Evolutionary conservation across 2,888 invertebrate species (phyloP).

Genomic region (Axea sp.): DNA sequence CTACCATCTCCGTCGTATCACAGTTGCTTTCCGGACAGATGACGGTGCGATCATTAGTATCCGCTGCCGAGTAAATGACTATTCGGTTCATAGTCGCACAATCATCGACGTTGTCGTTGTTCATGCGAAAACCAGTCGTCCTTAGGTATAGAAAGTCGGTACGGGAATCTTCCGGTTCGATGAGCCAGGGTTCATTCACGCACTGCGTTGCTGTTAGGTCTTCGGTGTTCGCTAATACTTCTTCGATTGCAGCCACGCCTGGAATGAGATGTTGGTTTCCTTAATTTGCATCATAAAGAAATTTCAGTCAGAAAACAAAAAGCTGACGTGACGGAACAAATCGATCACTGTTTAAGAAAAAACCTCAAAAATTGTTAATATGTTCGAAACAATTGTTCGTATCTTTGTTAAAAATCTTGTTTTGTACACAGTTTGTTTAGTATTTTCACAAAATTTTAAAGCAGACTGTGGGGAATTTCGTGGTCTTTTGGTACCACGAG

Average conservation of each 20-base stretch:
- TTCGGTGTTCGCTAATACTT: slow-evolving; percentile 69
- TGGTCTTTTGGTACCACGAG: no score
- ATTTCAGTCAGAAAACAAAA: no score
- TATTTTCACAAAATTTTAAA: no score
- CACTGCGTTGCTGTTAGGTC: slow-evolving; percentile 80
- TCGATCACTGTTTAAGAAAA: no score
- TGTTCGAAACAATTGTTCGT: no score
- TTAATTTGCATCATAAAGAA: no score
- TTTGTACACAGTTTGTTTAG: no score
- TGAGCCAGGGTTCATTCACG: slow-evolving; percentile 88
- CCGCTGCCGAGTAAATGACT: slow-evolving; percentile 86
- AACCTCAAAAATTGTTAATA: no score
- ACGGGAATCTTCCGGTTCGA: slow-evolving; percentile 86
- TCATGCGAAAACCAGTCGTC: slow-evolving; percentile 84
- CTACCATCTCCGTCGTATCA: slow-evolving; percentile 79
- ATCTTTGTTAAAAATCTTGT: no score
- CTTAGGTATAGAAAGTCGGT: slow-evolving; percentile 87
- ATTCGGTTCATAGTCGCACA: slow-evolving; percentile 87
- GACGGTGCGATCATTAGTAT: slow-evolving; percentile 83
- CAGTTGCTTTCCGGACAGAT: slow-evolving; percentile 83
- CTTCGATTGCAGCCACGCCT: slow-evolving; percentile 69
- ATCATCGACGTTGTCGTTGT: slow-evolving; percentile 77
- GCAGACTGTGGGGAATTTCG: no score
- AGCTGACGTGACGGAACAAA: no score
- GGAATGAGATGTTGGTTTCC: no score